Evolutionary conservation across 2,113 vertebrate genomes (phyloP).

Genomic region (Emydocephalus ijimae): DNA sequence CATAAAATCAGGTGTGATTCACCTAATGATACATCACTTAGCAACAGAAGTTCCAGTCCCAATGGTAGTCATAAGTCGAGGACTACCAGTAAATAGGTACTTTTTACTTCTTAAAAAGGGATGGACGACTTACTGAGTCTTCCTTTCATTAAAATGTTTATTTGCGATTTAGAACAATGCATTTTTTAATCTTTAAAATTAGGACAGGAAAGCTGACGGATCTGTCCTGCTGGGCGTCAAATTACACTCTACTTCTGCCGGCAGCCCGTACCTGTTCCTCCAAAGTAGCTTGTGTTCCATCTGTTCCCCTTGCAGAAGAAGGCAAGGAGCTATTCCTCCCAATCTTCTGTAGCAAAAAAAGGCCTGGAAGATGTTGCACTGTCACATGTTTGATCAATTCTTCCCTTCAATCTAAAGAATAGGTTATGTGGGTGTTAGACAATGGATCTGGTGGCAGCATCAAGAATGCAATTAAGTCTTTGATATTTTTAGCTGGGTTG

Average conservation of each 20-base stretch:
- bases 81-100: neutral
- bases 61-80: neutral
- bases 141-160: neutral
- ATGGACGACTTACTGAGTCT: neutral
- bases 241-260: neutral
- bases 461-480: constrained; percentile 29
- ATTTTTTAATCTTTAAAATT: neutral
- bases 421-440: constrained; percentile 33
- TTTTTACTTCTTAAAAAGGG: neutral
- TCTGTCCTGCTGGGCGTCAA: neutral
- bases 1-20: neutral
- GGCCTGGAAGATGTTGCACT: neutral
- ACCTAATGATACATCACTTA: neutral
- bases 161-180: neutral
- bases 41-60: neutral
- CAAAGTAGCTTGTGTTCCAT: neutral
- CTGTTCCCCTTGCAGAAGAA: neutral
- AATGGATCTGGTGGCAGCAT: constrained; percentile 26
- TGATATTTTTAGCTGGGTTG: constrained; percentile 33
- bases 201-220: neutral
- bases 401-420: constrained; percentile 27
- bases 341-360: neutral
- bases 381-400: constrained; percentile 29
- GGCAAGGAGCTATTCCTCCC: neutral
- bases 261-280: neutral